Base-by-base conservation (phyloP, 2,113 vertebrate species). In the Carettochelys insculpta region DNA sequence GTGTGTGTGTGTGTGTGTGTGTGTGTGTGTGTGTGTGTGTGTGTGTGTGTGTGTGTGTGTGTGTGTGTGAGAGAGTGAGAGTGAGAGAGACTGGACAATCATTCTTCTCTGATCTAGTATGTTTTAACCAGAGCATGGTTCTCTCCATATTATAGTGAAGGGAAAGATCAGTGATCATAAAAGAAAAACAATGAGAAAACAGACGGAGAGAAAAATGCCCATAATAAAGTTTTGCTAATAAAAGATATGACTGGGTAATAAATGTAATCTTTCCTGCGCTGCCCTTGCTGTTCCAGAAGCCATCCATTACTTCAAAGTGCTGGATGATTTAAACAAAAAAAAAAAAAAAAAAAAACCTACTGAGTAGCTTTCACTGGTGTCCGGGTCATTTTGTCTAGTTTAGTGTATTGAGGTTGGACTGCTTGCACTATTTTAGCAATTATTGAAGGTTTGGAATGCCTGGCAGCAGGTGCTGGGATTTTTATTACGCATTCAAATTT, bases 211-310 rank as follows among this genome's bases (percentile, higher is more conserved):
- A 88, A 93, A 92, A 94, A 88, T 85, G 80, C 43, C n/a, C 17
- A 1, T 48, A 52, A 82, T 54, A 34, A 27, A 76, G 24, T 27
- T 87, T 80, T 3, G 53, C 53, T 89, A 93, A 95, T 94, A 73
- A 92, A 94, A 87, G 53, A 24, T 86, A 54, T 65, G 86, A 71
- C 85, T 90, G 84, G 61, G 78, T 85, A 93, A 95, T 27, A 89
- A 90, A 94, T 45, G 71, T 54, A 80, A 17, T 38, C 27, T 79
- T 77, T 83, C 80, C 77, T 61, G 4, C 0, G 48, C 85, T 81
- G 65, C 86, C 29, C 20, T 68, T 41, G 19, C 80, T 68, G 25
- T 61, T 83, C 85, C 75, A 95, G 82, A 92, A 85, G 8, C 24
- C 77, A 90, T 82, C 87, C 61, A 43, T 51, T 61, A 51, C 76